Percentiles rank a stretch among this genome's conserved stretches.
Conservation (phyloP, 2,797 vertebrate genomes). For the Neosalanx taihuensis region DNA sequence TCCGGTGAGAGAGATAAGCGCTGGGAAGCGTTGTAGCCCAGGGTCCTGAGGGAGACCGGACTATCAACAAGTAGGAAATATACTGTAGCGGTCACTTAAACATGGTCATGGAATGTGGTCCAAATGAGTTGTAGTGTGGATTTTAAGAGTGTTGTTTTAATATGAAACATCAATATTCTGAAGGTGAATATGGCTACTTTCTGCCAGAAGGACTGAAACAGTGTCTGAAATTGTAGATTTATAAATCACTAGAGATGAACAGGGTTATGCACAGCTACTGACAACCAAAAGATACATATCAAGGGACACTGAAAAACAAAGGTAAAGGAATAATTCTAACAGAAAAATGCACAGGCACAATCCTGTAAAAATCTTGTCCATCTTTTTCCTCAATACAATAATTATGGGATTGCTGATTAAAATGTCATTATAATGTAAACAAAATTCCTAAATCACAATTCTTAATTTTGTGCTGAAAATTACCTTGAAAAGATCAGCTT, state of each 20-base stretch:
- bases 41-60: neutral
- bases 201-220: too few relatives aligned
- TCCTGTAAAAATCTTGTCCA: neutral
- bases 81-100: neutral
- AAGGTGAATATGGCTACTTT: too few relatives aligned
- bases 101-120: neutral
- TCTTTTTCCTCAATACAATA: neutral
- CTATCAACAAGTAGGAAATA: slow-evolving; percentile 5
- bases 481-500: neutral
- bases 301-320: neutral
- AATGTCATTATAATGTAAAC: neutral
- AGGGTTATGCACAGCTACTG: too few relatives aligned
- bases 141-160: neutral
- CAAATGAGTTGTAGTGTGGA: neutral
- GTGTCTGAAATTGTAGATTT: too few relatives aligned
- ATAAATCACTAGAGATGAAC: too few relatives aligned
- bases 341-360: neutral
- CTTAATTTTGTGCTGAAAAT: neutral
- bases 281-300: too few relatives aligned
- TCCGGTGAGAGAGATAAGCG: neutral
- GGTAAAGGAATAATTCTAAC: neutral
- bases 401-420: neutral
- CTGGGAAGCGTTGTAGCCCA: neutral
- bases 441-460: neutral
- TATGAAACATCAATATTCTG: too few relatives aligned